phyloP scores from a whole-genome alignment of 2,113 vertebrate species.

The Anoura caudifer region DNA sequence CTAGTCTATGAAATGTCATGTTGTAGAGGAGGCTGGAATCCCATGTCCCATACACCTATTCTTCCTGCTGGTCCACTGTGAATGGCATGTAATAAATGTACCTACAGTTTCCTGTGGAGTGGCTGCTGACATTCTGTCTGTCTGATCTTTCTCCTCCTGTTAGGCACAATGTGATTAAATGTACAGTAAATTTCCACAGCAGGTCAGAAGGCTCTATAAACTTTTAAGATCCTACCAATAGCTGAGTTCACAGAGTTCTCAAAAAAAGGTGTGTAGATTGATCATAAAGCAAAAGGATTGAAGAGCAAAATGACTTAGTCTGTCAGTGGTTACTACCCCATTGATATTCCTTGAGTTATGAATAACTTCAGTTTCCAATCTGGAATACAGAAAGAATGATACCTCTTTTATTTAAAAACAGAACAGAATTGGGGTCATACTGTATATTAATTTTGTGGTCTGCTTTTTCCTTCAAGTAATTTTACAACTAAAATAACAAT shows the following conservation, averaged over 20 bases:
- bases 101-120: neutral
- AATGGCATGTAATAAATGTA: neutral
- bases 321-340: neutral
- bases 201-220: constrained; percentile 18
- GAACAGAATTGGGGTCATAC: neutral
- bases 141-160: neutral
- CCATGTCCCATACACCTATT: too few relatives aligned
- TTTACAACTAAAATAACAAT: neutral
- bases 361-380: neutral
- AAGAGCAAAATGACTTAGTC: neutral
- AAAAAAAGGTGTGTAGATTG: neutral
- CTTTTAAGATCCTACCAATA: neutral
- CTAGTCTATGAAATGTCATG: neutral
- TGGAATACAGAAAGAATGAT: neutral
- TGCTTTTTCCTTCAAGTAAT: neutral
- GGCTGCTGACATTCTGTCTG: neutral
- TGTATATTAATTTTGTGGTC: neutral
- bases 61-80: neutral
- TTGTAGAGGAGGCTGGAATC: neutral
- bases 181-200: neutral
- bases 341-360: constrained; percentile 17
- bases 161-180: neutral
- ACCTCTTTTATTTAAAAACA: neutral
- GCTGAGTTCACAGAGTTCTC: neutral
- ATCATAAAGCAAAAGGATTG: constrained; percentile 1